Evolutionary conservation across 2,113 vertebrate genomes (phyloP).

Genomic region (Archocentrus centrarchus): DNA sequence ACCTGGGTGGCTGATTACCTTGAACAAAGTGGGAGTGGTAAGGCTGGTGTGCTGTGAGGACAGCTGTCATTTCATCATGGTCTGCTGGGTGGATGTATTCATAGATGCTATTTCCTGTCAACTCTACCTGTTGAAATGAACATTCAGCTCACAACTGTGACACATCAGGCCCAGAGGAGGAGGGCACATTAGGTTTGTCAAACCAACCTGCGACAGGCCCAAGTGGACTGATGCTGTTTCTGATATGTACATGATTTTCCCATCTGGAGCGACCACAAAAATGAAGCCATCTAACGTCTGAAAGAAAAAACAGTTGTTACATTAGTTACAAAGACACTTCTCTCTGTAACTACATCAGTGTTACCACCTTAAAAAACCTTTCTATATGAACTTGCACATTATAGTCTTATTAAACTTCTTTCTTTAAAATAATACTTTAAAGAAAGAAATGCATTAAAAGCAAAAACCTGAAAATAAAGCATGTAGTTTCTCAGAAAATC

Average conservation of each 20-base stretch:
- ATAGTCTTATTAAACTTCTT: neutral
- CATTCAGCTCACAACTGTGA: conserved; percentile 39
- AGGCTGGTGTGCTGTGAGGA: conserved; percentile 95
- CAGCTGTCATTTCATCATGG: conserved; percentile 96
- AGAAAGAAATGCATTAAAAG: too few species aligned
- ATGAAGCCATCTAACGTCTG: conserved; percentile 98
- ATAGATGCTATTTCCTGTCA: conserved; percentile 98
- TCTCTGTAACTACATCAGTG: neutral
- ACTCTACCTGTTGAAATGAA: conserved; percentile 90
- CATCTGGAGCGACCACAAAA: conserved; percentile 98
- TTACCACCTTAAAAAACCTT: neutral
- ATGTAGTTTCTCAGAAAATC: neutral
- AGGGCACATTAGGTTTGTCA: neutral
- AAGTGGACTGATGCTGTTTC: conserved; percentile 97
- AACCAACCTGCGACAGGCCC: conserved; percentile 94
- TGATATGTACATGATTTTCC: conserved; percentile 99
- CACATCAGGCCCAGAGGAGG: neutral
- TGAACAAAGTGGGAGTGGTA: conserved; percentile 97
- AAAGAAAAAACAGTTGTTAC: conserved; percentile 13
- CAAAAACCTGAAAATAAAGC: rapidly evolving
- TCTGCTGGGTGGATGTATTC: conserved; percentile 98
- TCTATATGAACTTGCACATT: neutral
- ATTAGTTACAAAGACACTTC: neutral
- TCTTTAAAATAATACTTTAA: too few species aligned
- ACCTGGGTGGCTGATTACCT: conserved; percentile 76